Evolutionary conservation across 2,797 vertebrate species (phyloP), one percentile per base, ranked within the genome.

Genomic region (Falco berigora): DNA sequence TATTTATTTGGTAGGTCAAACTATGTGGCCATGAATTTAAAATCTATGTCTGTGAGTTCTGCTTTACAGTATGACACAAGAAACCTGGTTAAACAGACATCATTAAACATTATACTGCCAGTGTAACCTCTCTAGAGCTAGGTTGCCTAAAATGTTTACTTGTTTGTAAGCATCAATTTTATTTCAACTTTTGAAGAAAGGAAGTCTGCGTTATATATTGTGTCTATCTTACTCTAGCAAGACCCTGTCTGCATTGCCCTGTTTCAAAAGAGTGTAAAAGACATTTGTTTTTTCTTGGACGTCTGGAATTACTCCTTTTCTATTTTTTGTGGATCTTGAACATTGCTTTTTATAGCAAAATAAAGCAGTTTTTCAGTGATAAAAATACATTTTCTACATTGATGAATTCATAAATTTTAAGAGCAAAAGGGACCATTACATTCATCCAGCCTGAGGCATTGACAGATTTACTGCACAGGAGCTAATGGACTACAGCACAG

Each of bases 401-500:
- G 42, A 58, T 36, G 24, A 77, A 94, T 87, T 92, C 75, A 82
- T 93, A 81, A 64, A 90, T 92, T 94, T 91, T 79, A 80, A 74
- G 52, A 93, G 84, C 52, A 89, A 71, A 91, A 77, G 30, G 40
- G 81, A 53, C 67, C 40, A 67, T 79, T 87, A 34, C 32, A 50
- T 86, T 89, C 61, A 80, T 42, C 75, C 81, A 67, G 74, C 87
- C 86, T 49, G 50, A 85, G 86, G 86, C 90, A 87, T 5, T 76
- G 95, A 91, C 49, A 90, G 86, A 93, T 94, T 93, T 93, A 94
- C 86, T 76, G 77, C 88, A 56, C 17, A 46, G 74, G 47, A 96
- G 59, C 36, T 94, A 82, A 92, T 89, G 92, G 79, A 72, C 55
- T 34, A 52, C 46, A 88, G 58, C 74, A 55, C 55, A 61, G 73